Evolutionary conservation across 2,797 vertebrate species (phyloP).

Genomic region (Cephalopachus bancanus): DNA sequence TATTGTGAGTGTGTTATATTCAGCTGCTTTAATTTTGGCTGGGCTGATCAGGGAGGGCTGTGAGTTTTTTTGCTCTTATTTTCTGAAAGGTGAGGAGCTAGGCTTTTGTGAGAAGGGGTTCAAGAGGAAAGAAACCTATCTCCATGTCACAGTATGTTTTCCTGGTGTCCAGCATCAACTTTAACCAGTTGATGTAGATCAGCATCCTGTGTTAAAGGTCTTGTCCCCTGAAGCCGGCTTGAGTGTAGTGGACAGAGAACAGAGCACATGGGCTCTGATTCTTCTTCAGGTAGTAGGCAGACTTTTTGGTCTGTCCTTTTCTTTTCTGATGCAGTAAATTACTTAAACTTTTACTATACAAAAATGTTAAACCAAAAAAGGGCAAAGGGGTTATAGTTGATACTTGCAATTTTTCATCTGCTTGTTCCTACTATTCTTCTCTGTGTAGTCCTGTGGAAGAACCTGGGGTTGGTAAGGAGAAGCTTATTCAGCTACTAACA

Average conservation of each 20-base stretch:
- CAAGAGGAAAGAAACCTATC: not conserved
- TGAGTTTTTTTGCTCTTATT: slow-evolving; percentile 48
- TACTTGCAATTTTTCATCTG: not conserved
- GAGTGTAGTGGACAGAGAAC: not conserved
- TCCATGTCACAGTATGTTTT: not conserved
- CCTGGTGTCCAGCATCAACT: not conserved
- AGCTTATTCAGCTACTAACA: slow-evolving; percentile 5
- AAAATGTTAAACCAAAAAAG: slow-evolving; percentile 5
- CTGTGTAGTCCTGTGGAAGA: slow-evolving; percentile 9
- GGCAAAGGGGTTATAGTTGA: not conserved
- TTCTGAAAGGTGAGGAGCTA: slow-evolving; percentile 60
- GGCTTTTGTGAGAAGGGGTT: slow-evolving; percentile 33
- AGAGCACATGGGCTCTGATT: not conserved
- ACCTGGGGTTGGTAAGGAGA: not conserved
- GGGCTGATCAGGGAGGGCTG: not conserved
- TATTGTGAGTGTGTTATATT: not conserved
- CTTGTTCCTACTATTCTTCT: slow-evolving; percentile 47
- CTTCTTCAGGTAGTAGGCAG: not conserved
- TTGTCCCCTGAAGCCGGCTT: not conserved
- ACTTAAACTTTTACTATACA: slow-evolving; percentile 49
- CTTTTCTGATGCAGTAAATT: slow-evolving; percentile 29
- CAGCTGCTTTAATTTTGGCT: slow-evolving; percentile 8
- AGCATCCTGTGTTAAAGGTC: not conserved
- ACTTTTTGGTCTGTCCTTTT: slow-evolving; percentile 22
- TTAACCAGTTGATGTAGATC: not conserved